These are phyloP conservation scores for Garra rufa DNA, from an alignment of 2,113 vertebrate species.

Conservation along the genomic window DNA sequence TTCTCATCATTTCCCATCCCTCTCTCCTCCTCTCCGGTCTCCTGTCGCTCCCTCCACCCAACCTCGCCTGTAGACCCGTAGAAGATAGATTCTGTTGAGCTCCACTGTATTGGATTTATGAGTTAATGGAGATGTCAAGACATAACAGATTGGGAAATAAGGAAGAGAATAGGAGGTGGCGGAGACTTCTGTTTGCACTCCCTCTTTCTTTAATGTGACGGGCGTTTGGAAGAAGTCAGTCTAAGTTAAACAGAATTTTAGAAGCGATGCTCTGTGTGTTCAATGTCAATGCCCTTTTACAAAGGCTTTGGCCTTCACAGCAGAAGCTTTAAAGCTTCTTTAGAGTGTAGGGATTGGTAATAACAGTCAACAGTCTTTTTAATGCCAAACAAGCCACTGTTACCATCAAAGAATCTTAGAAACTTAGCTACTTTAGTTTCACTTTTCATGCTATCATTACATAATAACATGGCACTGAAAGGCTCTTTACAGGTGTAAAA, in stretches of 20 bases:
- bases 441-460: neutral
- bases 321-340: neutral
- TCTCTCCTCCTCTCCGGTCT: slow-evolving; percentile 41
- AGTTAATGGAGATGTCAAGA: slow-evolving; percentile 71
- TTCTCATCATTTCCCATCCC: slow-evolving; percentile 55
- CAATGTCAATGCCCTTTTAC: neutral
- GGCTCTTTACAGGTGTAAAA: too few species aligned
- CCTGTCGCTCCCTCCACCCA: slow-evolving; percentile 31
- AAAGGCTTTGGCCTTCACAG: neutral
- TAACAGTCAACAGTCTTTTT: neutral
- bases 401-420: neutral
- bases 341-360: neutral
- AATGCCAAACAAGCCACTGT: neutral
- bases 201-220: slow-evolving; percentile 13
- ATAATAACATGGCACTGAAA: neutral
- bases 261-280: neutral
- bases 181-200: slow-evolving; percentile 46
- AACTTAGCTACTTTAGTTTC: neutral
- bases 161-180: slow-evolving; percentile 53
- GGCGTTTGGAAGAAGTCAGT: neutral
- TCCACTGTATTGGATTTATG: slow-evolving; percentile 71
- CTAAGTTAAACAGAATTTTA: neutral
- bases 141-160: slow-evolving; percentile 67
- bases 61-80: slow-evolving; percentile 35
- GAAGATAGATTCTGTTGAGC: slow-evolving; percentile 65